Evolutionary conservation across 2,888 invertebrate genomes (phyloP), one percentile per base, ranked within the genome.

Genomic region (Petrolisthes cinctipes): DNA sequence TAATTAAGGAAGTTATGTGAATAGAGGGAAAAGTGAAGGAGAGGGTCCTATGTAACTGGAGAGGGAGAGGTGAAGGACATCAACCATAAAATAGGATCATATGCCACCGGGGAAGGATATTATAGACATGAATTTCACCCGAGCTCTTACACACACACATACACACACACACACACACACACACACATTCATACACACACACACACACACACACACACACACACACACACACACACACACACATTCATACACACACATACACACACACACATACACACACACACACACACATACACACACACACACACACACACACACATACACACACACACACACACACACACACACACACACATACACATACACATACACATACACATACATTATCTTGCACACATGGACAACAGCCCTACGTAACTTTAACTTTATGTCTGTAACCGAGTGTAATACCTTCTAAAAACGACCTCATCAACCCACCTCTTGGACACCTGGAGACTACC

Each of bases 401-500:
- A 37, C 2, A 37, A 37, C 37, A 37, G 0, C 37, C 68, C 37
- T 73, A 73, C 23, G 73, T 73, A n/a, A 20, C 17, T 75, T 23
- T 73, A n/a, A 20, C 17, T 75, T 23, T 11, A 4, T 11, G 9
- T 75, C 53, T 37, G 37, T 37, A 37, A 37, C 37, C 37, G 37
- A 37, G 37, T 37, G 68, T 68, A n/a, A 68, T 68, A 68, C 14
- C 68, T 17, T 14, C 68, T 17, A 14, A 68, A 68, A 68, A 68
- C 14, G 3, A 68, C 68, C 14, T 3, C 14, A 37, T 37, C 11
- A n/a, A 66, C n/a, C 51, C 54, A 85, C 85, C 85, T 73, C 56
- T 75, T 80, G 14, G 81, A 68, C 68, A 81, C 20, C 6, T 61
- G 80, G 9, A 86, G 61, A n/a, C 14, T 86, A 9, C 75, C 61